These are phyloP conservation scores for Melieria omissa DNA, from an alignment of 2,888 invertebrate genomes.

Conservation along the genomic window DNA sequence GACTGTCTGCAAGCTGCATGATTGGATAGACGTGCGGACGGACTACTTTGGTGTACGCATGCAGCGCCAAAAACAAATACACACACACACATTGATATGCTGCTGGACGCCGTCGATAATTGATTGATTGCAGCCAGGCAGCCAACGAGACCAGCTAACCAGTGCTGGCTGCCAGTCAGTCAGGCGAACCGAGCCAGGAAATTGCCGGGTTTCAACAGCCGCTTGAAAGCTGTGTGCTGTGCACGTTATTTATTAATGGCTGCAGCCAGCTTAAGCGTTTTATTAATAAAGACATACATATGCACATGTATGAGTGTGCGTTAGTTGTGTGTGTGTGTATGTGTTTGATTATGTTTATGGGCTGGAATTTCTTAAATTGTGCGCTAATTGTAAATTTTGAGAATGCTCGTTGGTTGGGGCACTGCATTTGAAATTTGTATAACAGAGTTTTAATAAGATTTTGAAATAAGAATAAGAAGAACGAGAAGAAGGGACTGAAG, in stretches of 20 bases:
- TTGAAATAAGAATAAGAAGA: no score
- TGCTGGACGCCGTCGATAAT: constrained; percentile 32
- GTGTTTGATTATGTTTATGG: not conserved
- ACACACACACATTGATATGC: no score
- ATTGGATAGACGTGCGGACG: not conserved
- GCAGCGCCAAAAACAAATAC: not conserved
- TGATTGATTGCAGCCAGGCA: constrained; percentile 32
- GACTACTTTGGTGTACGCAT: not conserved
- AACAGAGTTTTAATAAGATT: no score
- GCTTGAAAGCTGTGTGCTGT: constrained; percentile 17
- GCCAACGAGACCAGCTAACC: constrained; percentile 6
- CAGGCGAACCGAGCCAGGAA: constrained; percentile 20
- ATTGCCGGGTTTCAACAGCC: constrained; percentile 30
- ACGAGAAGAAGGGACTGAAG: no score
- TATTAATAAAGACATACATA: constrained; percentile 29
- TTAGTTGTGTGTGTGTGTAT: not conserved
- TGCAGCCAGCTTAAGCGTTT: constrained; percentile 23
- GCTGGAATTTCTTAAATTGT: constrained; percentile 25
- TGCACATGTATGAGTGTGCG: constrained; percentile 12
- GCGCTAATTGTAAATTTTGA: constrained; percentile 24
- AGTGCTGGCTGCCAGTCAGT: not conserved
- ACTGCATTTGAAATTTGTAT: no score
- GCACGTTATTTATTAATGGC: constrained; percentile 28
- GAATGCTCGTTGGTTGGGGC: no score
- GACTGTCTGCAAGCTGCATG: not conserved